Base-by-base conservation (phyloP, 2,113 vertebrate species). In the Cebidichthys violaceus region DNA sequence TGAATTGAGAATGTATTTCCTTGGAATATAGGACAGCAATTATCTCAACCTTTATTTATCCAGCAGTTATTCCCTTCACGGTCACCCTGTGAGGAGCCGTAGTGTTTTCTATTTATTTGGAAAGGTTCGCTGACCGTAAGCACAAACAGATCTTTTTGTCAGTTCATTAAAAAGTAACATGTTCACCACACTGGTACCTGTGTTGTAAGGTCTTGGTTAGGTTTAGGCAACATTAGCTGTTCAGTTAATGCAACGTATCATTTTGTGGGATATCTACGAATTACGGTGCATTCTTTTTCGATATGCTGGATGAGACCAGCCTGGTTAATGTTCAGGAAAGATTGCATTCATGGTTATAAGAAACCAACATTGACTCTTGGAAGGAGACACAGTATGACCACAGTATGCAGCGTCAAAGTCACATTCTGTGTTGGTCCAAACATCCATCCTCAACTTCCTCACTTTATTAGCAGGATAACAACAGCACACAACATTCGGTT, bases 31-130 rank as follows among this genome's bases (percentile, higher is more conserved):
- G 35, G 6, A 24, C 66, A 55, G 64, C 20, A 70, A 54, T 77
- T 82, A 79, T 70, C 60, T 64, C 20, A 62, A 52, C 39, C 64
- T 71, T 39, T 81, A 60, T 75, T 84, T 47, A 33, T 70, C 39
- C 59, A 15, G 15, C 41, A 43, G 41, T 43, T 31, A 54, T 70
- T 45, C 75, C 33, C n/a, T 79, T 43, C 74, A 37, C 60, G 65
- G 13, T 64, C 8, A 37, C 69, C 37, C 50, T 50, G 69, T 20
- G 55, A 37, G 31, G 52, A 79, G 18, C 37, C 27, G 35, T 1
- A 3, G 50, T 43, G 69, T 59, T 70, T 50, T 22, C 39, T 37
- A 7, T 70, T 37, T 45, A 27, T 27, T 27, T 22, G 0, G 4
- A 67, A 27, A 71, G 13, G 14, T 59, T 22, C 1, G 1, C 24